Evolutionary conservation across 2,888 invertebrate species (phyloP).

Genomic region (Omphaloscelis lunosa): DNA sequence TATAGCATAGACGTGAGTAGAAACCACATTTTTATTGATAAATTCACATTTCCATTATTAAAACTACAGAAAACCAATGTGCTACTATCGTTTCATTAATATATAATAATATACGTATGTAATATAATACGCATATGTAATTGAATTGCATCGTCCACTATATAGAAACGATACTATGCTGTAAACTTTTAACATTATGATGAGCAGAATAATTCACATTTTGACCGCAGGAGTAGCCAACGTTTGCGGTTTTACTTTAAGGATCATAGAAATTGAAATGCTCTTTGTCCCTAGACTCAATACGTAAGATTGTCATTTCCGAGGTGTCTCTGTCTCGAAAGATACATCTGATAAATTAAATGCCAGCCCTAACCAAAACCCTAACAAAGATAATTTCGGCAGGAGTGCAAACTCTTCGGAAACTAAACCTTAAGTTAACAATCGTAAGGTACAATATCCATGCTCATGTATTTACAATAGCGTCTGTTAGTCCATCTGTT

Average conservation of each 20-base stretch:
- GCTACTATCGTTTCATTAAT: too few relatives aligned
- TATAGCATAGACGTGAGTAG: neutral
- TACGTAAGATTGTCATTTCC: neutral
- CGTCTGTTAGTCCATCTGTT: conserved; percentile 45
- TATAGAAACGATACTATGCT: neutral
- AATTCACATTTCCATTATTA: neutral
- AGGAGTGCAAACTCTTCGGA: conserved; percentile 2
- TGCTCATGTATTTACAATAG: conserved; percentile 24
- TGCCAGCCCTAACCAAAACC: conserved; percentile 48
- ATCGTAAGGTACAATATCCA: neutral
- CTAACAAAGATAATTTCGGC: conserved; percentile 57
- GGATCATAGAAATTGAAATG: neutral
- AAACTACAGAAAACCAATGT: neutral
- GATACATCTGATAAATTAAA: neutral
- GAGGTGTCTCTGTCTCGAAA: neutral
- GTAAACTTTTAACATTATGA: neutral
- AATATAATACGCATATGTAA: too few relatives aligned
- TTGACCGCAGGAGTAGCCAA: neutral
- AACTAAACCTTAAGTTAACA: conserved; percentile 5
- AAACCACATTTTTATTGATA: neutral
- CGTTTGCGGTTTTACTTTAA: neutral
- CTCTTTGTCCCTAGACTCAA: neutral
- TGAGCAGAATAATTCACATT: neutral
- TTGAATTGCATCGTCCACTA: neutral
- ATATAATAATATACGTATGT: too few relatives aligned